Evolutionary conservation across 2,888 invertebrate species (phyloP).

Genomic region (Epistrophe eligans): DNA sequence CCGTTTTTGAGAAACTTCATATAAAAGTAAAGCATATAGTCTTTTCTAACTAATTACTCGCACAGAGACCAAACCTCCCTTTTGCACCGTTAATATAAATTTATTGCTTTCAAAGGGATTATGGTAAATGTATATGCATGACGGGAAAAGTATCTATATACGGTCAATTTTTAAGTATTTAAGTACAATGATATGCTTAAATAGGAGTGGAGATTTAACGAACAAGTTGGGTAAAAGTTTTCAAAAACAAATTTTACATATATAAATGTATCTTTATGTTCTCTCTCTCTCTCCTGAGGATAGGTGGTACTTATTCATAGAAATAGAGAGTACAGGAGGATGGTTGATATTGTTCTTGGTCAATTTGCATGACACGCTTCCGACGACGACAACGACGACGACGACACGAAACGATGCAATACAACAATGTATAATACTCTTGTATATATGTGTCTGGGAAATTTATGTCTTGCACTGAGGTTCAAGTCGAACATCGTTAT

Average conservation of each 20-base stretch:
- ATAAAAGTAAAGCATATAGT: not conserved
- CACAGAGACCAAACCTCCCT: constrained; percentile 22
- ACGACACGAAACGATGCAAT: constrained; percentile 6
- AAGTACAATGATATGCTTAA: constrained; percentile 13
- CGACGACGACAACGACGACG: constrained; percentile 3
- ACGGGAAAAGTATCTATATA: constrained; percentile 21
- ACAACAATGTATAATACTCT: not conserved
- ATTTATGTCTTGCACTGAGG: constrained; percentile 65
- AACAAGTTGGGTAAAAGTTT: constrained; percentile 40
- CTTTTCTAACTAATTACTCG: constrained; percentile 60
- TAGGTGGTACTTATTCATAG: not conserved
- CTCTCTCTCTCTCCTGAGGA: not conserved
- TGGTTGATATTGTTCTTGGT: constrained; percentile 59
- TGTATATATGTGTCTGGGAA: constrained; percentile 50
- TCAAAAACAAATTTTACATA: not conserved
- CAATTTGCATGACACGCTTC: constrained; percentile 70
- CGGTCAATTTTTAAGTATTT: constrained; percentile 51
- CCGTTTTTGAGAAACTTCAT: constrained; percentile 8
- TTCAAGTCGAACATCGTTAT: constrained; percentile 45
- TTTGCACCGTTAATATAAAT: constrained; percentile 60
- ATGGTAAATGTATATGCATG: not conserved
- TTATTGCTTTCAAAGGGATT: constrained; percentile 50
- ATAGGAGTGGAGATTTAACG: constrained; percentile 20
- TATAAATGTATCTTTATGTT: constrained; percentile 12
- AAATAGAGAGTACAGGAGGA: not conserved